phyloP scores from a whole-genome alignment of 2,888 invertebrate genomes.

The Drosophila tripunctata region DNA sequence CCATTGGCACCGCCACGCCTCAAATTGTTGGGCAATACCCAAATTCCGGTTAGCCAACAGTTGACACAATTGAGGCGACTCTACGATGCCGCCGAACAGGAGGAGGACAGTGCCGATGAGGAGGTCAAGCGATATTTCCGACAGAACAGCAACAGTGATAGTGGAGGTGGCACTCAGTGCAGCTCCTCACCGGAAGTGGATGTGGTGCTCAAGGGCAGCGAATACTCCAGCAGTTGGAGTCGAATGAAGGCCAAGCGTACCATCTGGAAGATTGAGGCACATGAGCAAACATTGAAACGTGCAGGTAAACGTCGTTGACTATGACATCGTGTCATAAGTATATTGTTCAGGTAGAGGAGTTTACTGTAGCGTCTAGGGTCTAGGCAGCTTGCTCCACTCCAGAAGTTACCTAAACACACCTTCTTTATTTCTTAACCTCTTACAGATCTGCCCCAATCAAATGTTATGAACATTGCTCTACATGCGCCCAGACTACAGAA shows the following conservation, averaged over 20 bases:
- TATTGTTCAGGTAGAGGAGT: conserved; percentile 64
- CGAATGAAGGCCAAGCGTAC: conserved; percentile 85
- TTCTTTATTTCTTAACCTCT: neutral
- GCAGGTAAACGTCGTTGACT: conserved; percentile 72
- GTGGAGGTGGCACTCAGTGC: conserved; percentile 80
- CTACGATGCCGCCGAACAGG: conserved; percentile 83
- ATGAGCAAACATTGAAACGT: conserved; percentile 69
- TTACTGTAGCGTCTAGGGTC: conserved; percentile 47
- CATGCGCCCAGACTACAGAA: conserved; percentile 78
- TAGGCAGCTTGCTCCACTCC: conserved; percentile 20
- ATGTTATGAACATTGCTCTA: conserved; percentile 84
- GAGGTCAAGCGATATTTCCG: conserved; percentile 87
- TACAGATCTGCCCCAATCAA: conserved; percentile 82
- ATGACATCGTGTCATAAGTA: no score
- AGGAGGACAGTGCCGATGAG: conserved; percentile 86
- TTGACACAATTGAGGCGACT: conserved; percentile 81
- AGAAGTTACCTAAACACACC: neutral
- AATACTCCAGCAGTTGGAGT: conserved; percentile 86
- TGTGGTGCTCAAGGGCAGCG: conserved; percentile 52
- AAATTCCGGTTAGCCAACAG: conserved; percentile 82
- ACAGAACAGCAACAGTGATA: conserved; percentile 73
- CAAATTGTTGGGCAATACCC: conserved; percentile 80
- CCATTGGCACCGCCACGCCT: conserved; percentile 82
- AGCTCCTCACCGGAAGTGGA: conserved; percentile 79
- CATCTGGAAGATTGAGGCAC: conserved; percentile 78